Conservation (phyloP, 2,888 invertebrate genomes). For the Dromius quadrimaculatus region DNA sequence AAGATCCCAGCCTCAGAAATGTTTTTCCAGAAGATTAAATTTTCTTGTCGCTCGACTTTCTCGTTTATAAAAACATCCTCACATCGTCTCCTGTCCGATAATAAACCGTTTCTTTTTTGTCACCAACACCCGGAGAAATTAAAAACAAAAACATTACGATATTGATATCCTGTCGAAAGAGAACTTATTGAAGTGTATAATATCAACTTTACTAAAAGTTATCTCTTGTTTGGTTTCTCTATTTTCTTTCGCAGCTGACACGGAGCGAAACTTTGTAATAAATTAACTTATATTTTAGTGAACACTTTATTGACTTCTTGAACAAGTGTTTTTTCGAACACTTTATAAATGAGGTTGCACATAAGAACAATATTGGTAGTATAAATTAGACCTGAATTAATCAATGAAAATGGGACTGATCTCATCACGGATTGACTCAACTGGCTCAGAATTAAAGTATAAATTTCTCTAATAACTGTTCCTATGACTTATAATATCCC, state of each 20-base stretch:
- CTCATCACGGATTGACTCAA: too few relatives aligned
- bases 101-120: constrained; percentile 11
- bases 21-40: constrained; percentile 42
- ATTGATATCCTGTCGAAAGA: background rate
- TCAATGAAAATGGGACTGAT: background rate
- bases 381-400: constrained; percentile 1
- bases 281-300: constrained; percentile 26
- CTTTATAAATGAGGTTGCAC: too few relatives aligned
- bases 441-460: too few relatives aligned
- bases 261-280: constrained; percentile 23
- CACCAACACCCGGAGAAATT: background rate
- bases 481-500: too few relatives aligned
- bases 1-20: constrained; percentile 15
- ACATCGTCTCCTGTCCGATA: constrained; percentile 10
- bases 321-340: too few relatives aligned
- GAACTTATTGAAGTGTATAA: constrained; percentile 15
- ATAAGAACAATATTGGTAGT: background rate
- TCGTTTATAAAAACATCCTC: background rate
- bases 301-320: background rate
- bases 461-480: too few relatives aligned
- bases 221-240: constrained; percentile 5
- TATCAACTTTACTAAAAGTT: constrained; percentile 31
- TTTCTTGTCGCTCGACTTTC: constrained; percentile 30
- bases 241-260: constrained; percentile 4
- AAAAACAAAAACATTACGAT: constrained; percentile 1